Evolutionary conservation across 2,888 invertebrate species (phyloP), one percentile per base, ranked within the genome.

Genomic region (Pimpla rufipes): DNA sequence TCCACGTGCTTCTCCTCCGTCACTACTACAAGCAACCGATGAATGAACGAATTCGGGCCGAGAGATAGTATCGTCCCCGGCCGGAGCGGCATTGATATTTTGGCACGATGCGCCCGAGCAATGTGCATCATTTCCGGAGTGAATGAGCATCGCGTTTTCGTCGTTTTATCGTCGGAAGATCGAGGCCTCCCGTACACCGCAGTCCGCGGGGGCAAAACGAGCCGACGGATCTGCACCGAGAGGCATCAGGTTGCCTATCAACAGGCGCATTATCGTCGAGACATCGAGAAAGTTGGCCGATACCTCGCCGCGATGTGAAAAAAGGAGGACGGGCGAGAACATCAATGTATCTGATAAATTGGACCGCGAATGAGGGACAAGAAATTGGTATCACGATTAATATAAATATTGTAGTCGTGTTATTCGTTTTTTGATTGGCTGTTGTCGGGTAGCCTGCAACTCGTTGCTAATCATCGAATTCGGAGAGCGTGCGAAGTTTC

Each of bases 61-160:
- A 77, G 71, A 10, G 45, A 73, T 57, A 37, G 62, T 40, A 40
- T 47, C 11, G 6, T 5, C 8, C 0, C 10, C 8, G 13, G 37
- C 42, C 45, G 35, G 13, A 59, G 57, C 57, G 29, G 57, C 57
- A 40, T 55, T 67, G 37, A 42, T 59, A 75, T 83, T 83, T 83
- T 70, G 29, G 79, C 73, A 55, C 82, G 50, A 16, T n/a, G 13
- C 64, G 23, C 16, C 45, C 21, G 29, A 45, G 37, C 18, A 79
- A 75, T 42, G 29, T 70, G 79, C 74, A 79, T 75, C 75, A 75
- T 45, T 82, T 82, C 79, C 79, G 79, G 68, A 45, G 55, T 70
- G 45, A 74, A 73, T 62, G n/a, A 70, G 62, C 52, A 66, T 74
- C 55, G 11, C 64, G 11, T 70, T 75, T 35, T 16, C 16, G 23